Evolutionary conservation across 2,888 invertebrate species (phyloP).

Genomic region (Julus scanicus): DNA sequence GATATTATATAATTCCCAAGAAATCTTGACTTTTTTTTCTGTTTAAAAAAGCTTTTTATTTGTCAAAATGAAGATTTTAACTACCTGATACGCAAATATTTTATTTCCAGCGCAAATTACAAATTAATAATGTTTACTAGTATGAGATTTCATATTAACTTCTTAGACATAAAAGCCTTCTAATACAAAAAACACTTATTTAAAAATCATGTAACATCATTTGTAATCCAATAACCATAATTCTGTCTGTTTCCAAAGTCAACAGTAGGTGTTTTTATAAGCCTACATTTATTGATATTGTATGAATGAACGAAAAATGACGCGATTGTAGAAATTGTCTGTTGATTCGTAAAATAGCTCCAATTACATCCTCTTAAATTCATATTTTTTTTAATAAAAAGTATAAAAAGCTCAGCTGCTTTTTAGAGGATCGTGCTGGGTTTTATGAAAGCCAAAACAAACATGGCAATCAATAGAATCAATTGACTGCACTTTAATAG

Average conservation of each 20-base stretch:
- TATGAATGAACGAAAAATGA: not conserved
- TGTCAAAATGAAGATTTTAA: too few relatives aligned
- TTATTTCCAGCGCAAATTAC: too few relatives aligned
- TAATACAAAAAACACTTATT: not conserved
- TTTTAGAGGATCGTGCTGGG: not conserved
- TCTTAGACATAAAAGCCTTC: not conserved
- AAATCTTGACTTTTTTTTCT: too few relatives aligned
- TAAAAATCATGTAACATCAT: not conserved
- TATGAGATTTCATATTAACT: too few relatives aligned
- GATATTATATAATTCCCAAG: too few relatives aligned
- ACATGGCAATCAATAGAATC: not conserved
- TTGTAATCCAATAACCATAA: not conserved
- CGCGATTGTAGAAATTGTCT: not conserved
- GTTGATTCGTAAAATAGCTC: conserved; percentile 28
- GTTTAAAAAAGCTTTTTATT: too few relatives aligned
- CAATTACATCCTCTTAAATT: conserved; percentile 15
- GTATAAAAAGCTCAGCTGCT: not conserved
- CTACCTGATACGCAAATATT: too few relatives aligned
- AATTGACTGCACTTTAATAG: conserved; percentile 20
- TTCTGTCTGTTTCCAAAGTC: not conserved
- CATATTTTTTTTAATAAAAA: not conserved
- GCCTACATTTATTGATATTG: not conserved
- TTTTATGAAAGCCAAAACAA: not conserved
- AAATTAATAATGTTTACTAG: too few relatives aligned
- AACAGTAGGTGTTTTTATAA: not conserved